These are phyloP conservation scores for Meiosimyza decipiens DNA, from an alignment of 2,888 invertebrate genomes.

Conservation along the genomic window DNA sequence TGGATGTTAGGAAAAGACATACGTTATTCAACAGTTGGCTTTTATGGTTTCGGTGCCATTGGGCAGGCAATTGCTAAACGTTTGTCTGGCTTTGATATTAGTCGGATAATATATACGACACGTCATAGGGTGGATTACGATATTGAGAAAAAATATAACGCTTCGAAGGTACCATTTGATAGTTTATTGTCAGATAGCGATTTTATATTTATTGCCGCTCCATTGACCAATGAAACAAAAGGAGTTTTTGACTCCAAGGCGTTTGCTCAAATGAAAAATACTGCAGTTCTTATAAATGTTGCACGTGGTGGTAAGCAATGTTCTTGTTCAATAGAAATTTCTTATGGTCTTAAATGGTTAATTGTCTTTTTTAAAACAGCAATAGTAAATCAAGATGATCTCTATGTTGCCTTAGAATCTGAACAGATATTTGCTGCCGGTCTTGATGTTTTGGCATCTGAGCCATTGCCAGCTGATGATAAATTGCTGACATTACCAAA, in stretches of 20 bases:
- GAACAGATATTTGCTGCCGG: slow-evolving; percentile 87
- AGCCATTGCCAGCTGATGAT: slow-evolving; percentile 86
- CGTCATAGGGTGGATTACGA: slow-evolving; percentile 73
- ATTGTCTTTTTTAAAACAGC: slow-evolving; percentile 60
- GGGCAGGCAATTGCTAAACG: slow-evolving; percentile 83
- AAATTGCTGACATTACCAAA: slow-evolving; percentile 82
- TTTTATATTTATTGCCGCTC: slow-evolving; percentile 84
- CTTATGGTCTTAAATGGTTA: background rate
- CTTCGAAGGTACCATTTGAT: slow-evolving; percentile 77
- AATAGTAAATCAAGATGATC: slow-evolving; percentile 81
- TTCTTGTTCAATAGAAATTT: background rate
- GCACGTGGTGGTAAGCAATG: slow-evolving; percentile 75
- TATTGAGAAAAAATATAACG: slow-evolving; percentile 69
- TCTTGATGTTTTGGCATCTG: slow-evolving; percentile 91
- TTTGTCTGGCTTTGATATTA: slow-evolving; percentile 79
- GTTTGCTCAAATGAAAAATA: slow-evolving; percentile 87
- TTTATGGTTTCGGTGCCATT: slow-evolving; percentile 86
- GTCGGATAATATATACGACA: slow-evolving; percentile 79
- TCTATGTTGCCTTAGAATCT: slow-evolving; percentile 79
- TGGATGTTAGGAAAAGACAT: slow-evolving; percentile 86
- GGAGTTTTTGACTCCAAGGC: slow-evolving; percentile 80
- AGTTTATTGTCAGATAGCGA: slow-evolving; percentile 81
- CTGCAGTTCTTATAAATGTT: slow-evolving; percentile 88
- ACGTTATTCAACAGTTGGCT: slow-evolving; percentile 82
- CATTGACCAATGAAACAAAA: slow-evolving; percentile 82